phyloP scores from a whole-genome alignment of 2,797 vertebrate genomes.

The Paedocypris micromegethes region DNA sequence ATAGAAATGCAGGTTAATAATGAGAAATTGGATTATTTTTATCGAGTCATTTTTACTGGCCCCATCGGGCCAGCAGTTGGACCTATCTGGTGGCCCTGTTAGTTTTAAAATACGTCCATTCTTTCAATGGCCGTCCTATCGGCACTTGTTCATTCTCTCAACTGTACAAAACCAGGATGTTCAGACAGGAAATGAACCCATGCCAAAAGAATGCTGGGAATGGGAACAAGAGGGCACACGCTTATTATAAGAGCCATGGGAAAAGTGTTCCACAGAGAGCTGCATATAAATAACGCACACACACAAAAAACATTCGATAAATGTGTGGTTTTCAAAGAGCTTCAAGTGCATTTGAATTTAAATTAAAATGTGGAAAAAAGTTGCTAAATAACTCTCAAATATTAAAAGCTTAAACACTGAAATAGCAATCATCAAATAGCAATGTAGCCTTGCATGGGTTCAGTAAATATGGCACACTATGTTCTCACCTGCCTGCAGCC shows the following conservation, averaged over 20 bases:
- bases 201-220: constrained; percentile 60
- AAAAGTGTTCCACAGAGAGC: constrained; percentile 40
- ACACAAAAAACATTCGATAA: constrained; percentile 20
- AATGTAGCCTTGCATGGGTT: background rate
- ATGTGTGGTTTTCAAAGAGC: background rate
- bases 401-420: no score
- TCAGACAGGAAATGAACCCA: constrained; percentile 61
- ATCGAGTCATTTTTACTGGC: no score
- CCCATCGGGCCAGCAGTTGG: no score
- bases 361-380: constrained; percentile 1
- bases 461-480: background rate
- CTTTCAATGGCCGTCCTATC: background rate
- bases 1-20: no score
- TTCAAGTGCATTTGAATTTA: constrained; percentile 1
- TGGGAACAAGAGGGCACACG: constrained; percentile 40
- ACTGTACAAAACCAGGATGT: constrained; percentile 47
- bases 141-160: constrained; percentile 11
- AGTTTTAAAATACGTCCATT: no score
- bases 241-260: constrained; percentile 36
- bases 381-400: background rate
- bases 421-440: background rate
- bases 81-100: no score
- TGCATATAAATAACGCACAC: constrained; percentile 26
- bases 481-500: constrained; percentile 87
- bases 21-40: no score